A percentile compares a stretch with the other conserved stretches of the same genome.
phyloP scores from a whole-genome alignment of 1,140 invertebrate genomes.

The Musca domestica region DNA sequence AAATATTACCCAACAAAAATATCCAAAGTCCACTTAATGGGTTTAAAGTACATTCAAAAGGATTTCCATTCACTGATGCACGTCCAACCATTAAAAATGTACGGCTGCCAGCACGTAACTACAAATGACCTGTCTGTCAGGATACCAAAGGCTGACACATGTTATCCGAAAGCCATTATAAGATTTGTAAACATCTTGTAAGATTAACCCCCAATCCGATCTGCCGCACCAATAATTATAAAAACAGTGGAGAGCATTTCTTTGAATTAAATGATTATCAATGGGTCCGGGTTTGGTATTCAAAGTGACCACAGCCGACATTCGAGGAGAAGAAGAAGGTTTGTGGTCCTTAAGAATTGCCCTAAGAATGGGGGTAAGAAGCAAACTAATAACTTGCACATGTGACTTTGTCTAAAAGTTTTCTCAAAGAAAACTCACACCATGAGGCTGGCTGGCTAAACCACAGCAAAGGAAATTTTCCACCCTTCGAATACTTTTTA shows the following conservation, averaged over 20 bases:
- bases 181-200: constrained; percentile 15
- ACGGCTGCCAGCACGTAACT: neutral
- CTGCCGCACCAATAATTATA: no score
- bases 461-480: no score
- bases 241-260: neutral
- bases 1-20: neutral
- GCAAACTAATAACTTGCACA: no score
- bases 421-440: no score
- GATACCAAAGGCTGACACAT: constrained; percentile 5
- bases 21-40: neutral
- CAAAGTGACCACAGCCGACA: constrained; percentile 15
- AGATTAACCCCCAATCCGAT: neutral
- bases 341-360: neutral
- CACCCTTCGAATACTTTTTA: no score
- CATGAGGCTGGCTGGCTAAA: no score
- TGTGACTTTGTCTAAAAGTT: no score
- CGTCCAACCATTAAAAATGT: neutral
- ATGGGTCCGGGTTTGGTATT: neutral
- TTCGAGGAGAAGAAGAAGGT: neutral
- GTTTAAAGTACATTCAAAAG: constrained; percentile 14
- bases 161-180: constrained; percentile 10
- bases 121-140: no score
- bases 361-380: neutral
- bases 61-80: neutral
- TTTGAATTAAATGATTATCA: constrained; percentile 13